Base-by-base conservation (phyloP, 2,113 vertebrate genomes). In the Corythaixoides concolor region DNA sequence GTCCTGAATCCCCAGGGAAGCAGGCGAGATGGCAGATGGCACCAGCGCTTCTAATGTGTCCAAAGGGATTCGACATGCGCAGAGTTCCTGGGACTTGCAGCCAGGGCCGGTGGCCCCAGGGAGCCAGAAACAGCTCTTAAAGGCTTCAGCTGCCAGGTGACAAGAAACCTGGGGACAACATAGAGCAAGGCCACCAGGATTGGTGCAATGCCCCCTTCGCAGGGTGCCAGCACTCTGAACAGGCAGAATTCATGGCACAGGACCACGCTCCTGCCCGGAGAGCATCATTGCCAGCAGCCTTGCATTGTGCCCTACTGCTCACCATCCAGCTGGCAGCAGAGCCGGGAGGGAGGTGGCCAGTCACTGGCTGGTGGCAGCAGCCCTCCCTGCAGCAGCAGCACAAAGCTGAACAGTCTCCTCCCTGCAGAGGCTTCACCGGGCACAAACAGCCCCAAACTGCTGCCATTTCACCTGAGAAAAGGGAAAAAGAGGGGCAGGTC, bases 1-100 rank as follows among this genome's bases (percentile, higher is more conserved):
- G 0, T 5, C 53, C 53, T 5, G 0, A 12, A 16, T 18, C 28
- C 22, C 32, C 15, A 1, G 13, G 75, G 13, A 69, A 62, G 56
- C 33, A 18, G 18, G 10, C 12, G 56, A 78, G 37, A 49, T 2
- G 12, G 58, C 52, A 72, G 53, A 55, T 23, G 37, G 69, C 69
- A 88, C 33, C 63, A 50, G 39, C 30, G 39, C 12, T 21, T 18
- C 56, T 6, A 33, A 15, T 19, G n/a, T 70, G 52, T 43, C 67
- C 70, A 56, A 21, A 63, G 52, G 83, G 56, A 49, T 32, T 66
- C 26, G 27, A 59, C 0, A 8, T 8, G 12, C 9, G n/a, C 32
- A 37, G 39, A 68, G 35, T 43, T 64, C 35, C 15, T 0, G 5
- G 67, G 67, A 62, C 27, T 15, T 32, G 33, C 67, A 72, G 27